Base-by-base conservation (phyloP, 1,140 invertebrate species). In the Polypedilum pembai region DNA sequence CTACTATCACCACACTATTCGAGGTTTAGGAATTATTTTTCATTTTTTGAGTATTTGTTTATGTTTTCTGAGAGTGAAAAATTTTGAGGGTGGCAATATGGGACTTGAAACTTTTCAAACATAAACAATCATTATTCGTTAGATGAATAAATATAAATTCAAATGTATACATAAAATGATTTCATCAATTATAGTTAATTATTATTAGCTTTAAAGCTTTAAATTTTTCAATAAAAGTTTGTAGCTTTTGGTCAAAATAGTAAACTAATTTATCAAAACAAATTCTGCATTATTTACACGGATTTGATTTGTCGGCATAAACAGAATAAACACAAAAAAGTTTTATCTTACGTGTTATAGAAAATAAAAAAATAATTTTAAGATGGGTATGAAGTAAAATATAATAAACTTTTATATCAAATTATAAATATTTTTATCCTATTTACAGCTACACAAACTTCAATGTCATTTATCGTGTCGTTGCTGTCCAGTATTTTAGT, bases 401-500 rank as follows among this genome's bases (percentile, higher is more conserved):
- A 4, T 41, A 3, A 65, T 72, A n/a, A 0, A 40, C 15, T 66
- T 72, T 17, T 0, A 18, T 20, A 69, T 1, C 3, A 4, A 3
- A 66, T 18, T 20, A 0, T 69, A 69, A 69, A 0, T 4, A 18
- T 69, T 18, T 18, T 69, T 10, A 66, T 18, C 63, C 8, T 69
- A 20, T 20, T 74, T 75, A 24, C 17, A 75, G 73, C 73, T 45
- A 63, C 73, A 12, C 65, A 63, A 17, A 75, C 63, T 3, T 18
- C 33, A 7, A 15, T 75, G 1, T 75, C 75, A 15, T 33, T 75
- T 21, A 63, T 74, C 3, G 7, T 75, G 1, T 69, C 75, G 1
- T 72, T 66, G 1, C 18, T 74, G 12, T 74, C 74, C 7, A 12
- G 73, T 10, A 33, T 75, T 17, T 21, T 75, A 20, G 8, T 75